Base-by-base conservation (phyloP, 2,888 invertebrate species). In the Coenonympha glycerion region DNA sequence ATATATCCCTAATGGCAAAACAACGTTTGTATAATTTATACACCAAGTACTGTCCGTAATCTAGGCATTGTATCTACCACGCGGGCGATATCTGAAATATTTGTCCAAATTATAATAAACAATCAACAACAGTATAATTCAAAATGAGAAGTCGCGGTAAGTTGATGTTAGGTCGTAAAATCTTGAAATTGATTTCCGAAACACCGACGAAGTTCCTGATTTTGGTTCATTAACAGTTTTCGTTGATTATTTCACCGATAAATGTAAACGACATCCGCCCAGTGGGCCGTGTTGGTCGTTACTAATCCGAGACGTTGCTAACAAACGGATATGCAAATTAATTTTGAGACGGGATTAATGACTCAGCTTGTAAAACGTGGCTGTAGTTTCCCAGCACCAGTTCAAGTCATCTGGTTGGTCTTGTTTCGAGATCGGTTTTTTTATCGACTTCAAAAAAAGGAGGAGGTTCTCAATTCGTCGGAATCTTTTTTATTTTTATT, bases 261-360 rank as follows among this genome's bases (percentile, higher is more conserved):
- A 47, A 51, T 47, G 26, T 51, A 51, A n/a, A 54, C 45, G 51
- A 51, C 54, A 33, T 54, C 54, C 54, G 54, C 19, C 44, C 30
- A 26, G 18, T 45, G 24, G 30, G 40, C 40, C 33, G 45, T 21
- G 44, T 47, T 48, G 26, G 46, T 18, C 22, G 22, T 44, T 28
- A 37, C 54, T 28, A 42, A 53, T 37, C 42, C 47, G 45, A 51
- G 51, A 51, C 22, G 44, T 44, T 54, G 28, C 40, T 48, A 39
- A 22, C 34, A 34, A 51, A 41, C 54, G 54, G 54, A 55, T 55
- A 55, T 52, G 52, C 48, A 55, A 52, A 52, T 55, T 52, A 55
- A 48, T 48, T 55, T 52, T 34, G 52, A 55, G 48, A 48, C 37
- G 16, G 34, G 47, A 54, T 54, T 54, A 54, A 54, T 48, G 51